A percentile compares a stretch with the other conserved stretches of the same genome.
Evolutionary conservation across 2,888 invertebrate genomes (phyloP).

Genomic region (Pterobdella sp.): DNA sequence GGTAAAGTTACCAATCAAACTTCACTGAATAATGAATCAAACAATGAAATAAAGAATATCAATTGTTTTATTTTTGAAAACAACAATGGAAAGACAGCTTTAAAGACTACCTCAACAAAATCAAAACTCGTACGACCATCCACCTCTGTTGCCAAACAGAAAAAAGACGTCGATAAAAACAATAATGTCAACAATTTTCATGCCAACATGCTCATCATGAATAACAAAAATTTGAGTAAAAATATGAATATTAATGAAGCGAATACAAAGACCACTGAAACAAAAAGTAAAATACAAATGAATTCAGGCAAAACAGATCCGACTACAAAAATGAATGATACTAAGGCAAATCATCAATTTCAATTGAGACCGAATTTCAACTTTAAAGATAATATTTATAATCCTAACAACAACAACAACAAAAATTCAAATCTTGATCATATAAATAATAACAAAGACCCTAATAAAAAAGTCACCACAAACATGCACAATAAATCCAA

Average conservation of each 20-base stretch:
- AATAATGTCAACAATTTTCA: conserved; percentile 6
- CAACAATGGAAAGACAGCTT: too few relatives aligned
- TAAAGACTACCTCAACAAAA: conserved; percentile 4
- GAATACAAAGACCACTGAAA: neutral
- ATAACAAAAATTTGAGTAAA: too few relatives aligned
- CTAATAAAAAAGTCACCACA: neutral
- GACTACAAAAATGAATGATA: conserved; percentile 2
- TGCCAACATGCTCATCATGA: neutral
- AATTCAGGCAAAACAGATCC: too few relatives aligned
- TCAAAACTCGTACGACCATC: conserved; percentile 20
- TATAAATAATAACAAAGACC: neutral
- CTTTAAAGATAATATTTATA: conserved; percentile 11
- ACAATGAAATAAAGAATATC: neutral
- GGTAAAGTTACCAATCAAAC: neutral
- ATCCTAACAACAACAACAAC: conserved; percentile 6
- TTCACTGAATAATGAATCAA: neutral
- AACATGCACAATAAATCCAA: neutral
- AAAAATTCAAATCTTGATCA: neutral
- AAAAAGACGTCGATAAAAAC: conserved; percentile 13
- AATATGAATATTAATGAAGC: neutral
- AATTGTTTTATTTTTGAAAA: neutral
- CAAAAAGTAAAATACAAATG: neutral
- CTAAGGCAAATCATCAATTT: neutral
- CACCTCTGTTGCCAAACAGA: conserved; percentile 12
- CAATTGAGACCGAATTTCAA: conserved; percentile 1